phyloP scores from a whole-genome alignment of 2,113 vertebrate genomes.

The Sterna hirundo region DNA sequence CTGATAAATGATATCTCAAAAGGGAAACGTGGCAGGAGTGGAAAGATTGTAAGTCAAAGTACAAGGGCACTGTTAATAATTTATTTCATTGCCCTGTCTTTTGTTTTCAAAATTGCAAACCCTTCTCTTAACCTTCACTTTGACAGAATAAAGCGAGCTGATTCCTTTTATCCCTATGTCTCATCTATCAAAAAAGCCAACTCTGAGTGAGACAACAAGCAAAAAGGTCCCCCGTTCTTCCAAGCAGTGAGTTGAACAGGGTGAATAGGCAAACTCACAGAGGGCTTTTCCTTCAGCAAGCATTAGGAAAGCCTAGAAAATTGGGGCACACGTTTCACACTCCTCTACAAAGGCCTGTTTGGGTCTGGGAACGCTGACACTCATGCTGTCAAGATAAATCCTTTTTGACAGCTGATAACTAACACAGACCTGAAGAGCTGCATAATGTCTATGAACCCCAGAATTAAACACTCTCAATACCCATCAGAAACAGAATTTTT shows the following conservation, averaged over 20 bases:
- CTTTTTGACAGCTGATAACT: not conserved
- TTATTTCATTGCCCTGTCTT: not conserved
- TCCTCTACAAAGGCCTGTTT: not conserved
- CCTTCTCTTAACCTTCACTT: conserved; percentile 34
- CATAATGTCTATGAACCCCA: not conserved
- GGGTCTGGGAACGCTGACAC: not conserved
- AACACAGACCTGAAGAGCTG: not conserved
- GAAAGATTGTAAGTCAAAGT: conserved; percentile 15
- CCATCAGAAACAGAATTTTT: not conserved
- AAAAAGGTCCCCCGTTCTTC: not conserved
- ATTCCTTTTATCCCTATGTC: conserved; percentile 4
- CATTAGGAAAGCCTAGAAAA: conserved; percentile 4
- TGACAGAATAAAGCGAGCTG: conserved; percentile 13
- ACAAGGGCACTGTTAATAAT: conserved; percentile 34
- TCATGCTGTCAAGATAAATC: not conserved
- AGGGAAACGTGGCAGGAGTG: not conserved
- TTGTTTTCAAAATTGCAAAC: conserved; percentile 33
- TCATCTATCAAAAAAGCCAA: conserved; percentile 1
- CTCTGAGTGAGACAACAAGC: not conserved
- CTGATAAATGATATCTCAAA: not conserved
- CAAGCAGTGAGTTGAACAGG: not conserved
- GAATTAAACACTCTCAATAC: not conserved
- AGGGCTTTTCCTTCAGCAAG: not conserved
- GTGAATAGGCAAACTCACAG: conserved; percentile 2
- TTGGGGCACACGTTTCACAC: not conserved